A percentile compares a stretch with the other conserved stretches of the same genome.
Conservation (phyloP, 2,888 invertebrate species). For the Agonopterix subpropinquella region DNA sequence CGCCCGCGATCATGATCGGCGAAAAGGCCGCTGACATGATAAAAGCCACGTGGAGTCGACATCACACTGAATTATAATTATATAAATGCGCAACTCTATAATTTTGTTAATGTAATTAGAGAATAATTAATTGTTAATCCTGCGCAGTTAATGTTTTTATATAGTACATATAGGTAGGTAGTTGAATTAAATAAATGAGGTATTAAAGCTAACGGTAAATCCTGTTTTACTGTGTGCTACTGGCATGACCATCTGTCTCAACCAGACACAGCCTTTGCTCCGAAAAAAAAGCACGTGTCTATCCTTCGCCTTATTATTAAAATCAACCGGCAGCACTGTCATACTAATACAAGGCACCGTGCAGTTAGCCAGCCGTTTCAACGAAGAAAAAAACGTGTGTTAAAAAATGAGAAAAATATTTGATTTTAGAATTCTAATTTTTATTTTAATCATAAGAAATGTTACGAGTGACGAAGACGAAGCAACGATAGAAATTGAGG, state of each 20-base stretch:
- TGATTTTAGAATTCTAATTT: neutral
- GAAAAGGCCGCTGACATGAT: conserved; percentile 76
- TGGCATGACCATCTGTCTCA: too few relatives aligned
- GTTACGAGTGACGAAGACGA: conserved; percentile 19
- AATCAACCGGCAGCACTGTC: neutral
- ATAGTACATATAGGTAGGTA: too few relatives aligned
- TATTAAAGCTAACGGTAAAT: too few relatives aligned
- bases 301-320: too few relatives aligned
- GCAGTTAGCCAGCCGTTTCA: neutral
- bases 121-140: too few relatives aligned
- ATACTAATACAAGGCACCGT: neutral
- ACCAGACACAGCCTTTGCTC: too few relatives aligned
- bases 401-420: neutral
- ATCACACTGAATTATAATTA: neutral
- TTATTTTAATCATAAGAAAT: neutral
- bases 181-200: too few relatives aligned
- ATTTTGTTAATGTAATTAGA: too few relatives aligned
- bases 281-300: too few relatives aligned
- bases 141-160: too few relatives aligned
- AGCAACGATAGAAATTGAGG: conserved; percentile 7
- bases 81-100: too few relatives aligned
- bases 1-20: conserved; percentile 74
- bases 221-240: too few relatives aligned
- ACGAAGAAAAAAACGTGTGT: neutral
- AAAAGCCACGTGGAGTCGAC: conserved; percentile 55